phyloP scores from a whole-genome alignment of 2,888 invertebrate genomes.

The Boloria selene region DNA sequence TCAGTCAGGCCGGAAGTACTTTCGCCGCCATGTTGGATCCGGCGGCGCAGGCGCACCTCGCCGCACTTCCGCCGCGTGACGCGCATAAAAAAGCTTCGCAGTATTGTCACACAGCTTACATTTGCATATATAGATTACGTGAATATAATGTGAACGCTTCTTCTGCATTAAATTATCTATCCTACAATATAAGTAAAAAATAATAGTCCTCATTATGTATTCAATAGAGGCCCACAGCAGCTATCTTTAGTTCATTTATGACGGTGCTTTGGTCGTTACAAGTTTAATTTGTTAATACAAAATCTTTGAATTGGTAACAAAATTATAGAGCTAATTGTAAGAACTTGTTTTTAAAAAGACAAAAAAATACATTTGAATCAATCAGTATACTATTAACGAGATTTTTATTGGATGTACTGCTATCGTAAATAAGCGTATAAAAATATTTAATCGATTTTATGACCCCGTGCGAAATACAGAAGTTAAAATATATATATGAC shows the following conservation, averaged over 20 bases:
- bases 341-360: constrained; percentile 9
- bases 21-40: constrained; percentile 82
- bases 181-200: constrained; percentile 31
- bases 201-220: constrained; percentile 31
- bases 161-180: constrained; percentile 44
- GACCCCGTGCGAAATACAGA: constrained; percentile 19
- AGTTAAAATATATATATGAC: constrained; percentile 28
- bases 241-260: constrained; percentile 18
- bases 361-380: constrained; percentile 24
- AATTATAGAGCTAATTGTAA: constrained; percentile 3
- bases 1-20: constrained; percentile 77
- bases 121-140: constrained; percentile 76
- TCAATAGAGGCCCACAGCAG: constrained; percentile 15
- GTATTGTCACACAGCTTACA: constrained; percentile 69
- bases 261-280: constrained; percentile 4
- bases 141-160: constrained; percentile 61
- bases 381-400: constrained; percentile 13
- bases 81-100: constrained; percentile 73
- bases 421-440: constrained; percentile 11
- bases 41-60: constrained; percentile 77
- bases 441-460: constrained; percentile 1
- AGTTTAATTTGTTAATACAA: constrained; percentile 11
- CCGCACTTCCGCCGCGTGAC: constrained; percentile 77
- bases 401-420: constrained; percentile 18
- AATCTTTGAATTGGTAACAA: background rate